Evolutionary conservation across 2,888 invertebrate genomes (phyloP).

Genomic region (Graphium colonna): DNA sequence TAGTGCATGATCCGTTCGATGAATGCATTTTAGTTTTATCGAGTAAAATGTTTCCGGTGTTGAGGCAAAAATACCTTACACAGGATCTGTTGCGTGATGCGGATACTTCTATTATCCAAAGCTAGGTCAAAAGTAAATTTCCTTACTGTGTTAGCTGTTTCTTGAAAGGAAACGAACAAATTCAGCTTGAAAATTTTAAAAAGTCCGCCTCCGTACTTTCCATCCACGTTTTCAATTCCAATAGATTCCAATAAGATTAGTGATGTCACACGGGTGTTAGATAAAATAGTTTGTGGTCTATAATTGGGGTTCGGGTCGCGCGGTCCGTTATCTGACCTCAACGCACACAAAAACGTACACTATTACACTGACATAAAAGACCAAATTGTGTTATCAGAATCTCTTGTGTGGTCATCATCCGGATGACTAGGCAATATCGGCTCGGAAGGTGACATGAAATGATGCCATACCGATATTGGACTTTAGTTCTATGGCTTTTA

Average conservation of each 20-base stretch:
- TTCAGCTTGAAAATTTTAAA: neutral
- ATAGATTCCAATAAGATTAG: constrained; percentile 79
- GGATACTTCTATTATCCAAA: no score
- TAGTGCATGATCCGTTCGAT: no score
- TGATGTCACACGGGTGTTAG: constrained; percentile 75
- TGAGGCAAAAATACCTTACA: no score
- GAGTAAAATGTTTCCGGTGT: no score
- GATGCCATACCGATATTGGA: neutral
- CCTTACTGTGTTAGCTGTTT: no score
- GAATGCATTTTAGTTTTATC: no score
- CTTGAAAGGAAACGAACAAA: no score
- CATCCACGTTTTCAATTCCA: constrained; percentile 64
- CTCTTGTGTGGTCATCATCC: constrained; percentile 69
- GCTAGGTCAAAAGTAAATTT: no score
- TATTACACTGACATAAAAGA: constrained; percentile 37
- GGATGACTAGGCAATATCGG: constrained; percentile 78
- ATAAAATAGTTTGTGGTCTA: constrained; percentile 79
- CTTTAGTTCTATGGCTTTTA: no score
- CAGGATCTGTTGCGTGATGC: no score
- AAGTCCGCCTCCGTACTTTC: constrained; percentile 27
- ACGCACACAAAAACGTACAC: constrained; percentile 37
- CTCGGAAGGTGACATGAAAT: constrained; percentile 54
- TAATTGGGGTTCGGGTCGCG: constrained; percentile 69
- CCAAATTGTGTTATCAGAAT: constrained; percentile 36
- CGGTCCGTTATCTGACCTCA: constrained; percentile 34